Base-by-base conservation (phyloP, 2,113 vertebrate genomes). In the Patagioenas fasciata region DNA sequence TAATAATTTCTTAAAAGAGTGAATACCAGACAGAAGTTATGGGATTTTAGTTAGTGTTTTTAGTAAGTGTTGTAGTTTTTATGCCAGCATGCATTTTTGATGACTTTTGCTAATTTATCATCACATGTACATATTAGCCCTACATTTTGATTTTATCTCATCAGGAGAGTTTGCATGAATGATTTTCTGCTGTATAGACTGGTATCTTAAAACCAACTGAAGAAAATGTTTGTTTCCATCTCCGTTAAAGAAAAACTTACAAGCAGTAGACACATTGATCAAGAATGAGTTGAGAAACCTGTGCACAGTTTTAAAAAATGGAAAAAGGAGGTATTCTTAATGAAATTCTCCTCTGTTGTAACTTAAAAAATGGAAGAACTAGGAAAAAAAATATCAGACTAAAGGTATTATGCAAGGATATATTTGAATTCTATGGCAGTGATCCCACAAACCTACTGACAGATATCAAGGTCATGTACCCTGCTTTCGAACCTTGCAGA, bases 321-420 rank as follows among this genome's bases (percentile, higher is more conserved):
- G 3, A 12, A 54, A 34, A 36, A 80, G 29, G 1, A 26, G 0
- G 1, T 20, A 5, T 5, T 67, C 15, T 85, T 87, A 10, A 10
- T 51, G 36, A 81, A 79, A 69, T 64, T 85, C 5, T 28, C 16
- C 42, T 80, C 28, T 61, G 13, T 48, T 72, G 9, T 15, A 72
- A 60, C 93, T 77, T 85, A 70, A 92, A 61, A 18, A 62, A 58
- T 19, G 36, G 13, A 75, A 88, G 20, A 85, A 16, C 6, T 15
- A 29, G 58, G 62, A 54, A n/a, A 56, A 38, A 6, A 25, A 54
- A 51, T 11, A 36, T 72, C 0, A 0, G 7, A 6, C 15, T 72
- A 64, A 89, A 56, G 6, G 44, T 36, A 71, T 64, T 64, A 75
- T 56, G 28, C 28, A 79, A 79, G 32, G 18, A 44, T 62, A 58